phyloP scores from a whole-genome alignment of 2,888 invertebrate species.

The Cheilosia scutellata region DNA sequence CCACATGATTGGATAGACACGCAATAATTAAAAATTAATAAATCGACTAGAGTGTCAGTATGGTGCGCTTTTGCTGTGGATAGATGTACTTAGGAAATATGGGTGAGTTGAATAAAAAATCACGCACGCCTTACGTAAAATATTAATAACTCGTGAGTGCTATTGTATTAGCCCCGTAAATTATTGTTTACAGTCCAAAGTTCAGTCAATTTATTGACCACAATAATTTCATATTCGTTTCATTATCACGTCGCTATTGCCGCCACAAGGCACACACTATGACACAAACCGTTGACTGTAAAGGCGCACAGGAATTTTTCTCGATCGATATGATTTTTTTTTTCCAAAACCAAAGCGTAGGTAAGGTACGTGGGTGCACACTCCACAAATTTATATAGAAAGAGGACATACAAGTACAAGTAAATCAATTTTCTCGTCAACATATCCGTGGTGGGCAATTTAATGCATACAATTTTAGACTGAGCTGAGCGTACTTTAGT shows the following conservation, averaged over 20 bases:
- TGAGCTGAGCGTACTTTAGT: too few species aligned
- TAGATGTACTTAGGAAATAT: background rate
- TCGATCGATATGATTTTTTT: slow-evolving; percentile 29
- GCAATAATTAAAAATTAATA: slow-evolving; percentile 36
- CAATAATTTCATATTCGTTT: slow-evolving; percentile 20
- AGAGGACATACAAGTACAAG: too few species aligned
- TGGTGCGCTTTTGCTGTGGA: too few species aligned
- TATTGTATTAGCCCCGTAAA: slow-evolving; percentile 22
- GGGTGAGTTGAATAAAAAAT: slow-evolving; percentile 6
- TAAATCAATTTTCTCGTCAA: too few species aligned
- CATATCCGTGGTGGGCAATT: too few species aligned
- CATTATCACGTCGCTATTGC: background rate
- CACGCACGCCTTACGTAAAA: slow-evolving; percentile 21
- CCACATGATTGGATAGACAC: slow-evolving; percentile 35
- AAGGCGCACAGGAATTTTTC: too few species aligned
- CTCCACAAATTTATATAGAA: too few species aligned
- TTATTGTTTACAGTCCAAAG: slow-evolving; percentile 39
- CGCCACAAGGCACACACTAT: too few species aligned
- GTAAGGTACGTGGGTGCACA: too few species aligned
- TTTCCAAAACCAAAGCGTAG: too few species aligned
- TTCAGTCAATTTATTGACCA: slow-evolving; percentile 32
- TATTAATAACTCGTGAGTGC: slow-evolving; percentile 12
- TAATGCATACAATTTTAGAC: too few species aligned
- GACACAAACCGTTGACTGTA: too few species aligned
- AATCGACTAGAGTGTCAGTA: slow-evolving; percentile 5